Evolutionary conservation across 2,888 invertebrate genomes (phyloP).

Genomic region (Allolobophora icterica): DNA sequence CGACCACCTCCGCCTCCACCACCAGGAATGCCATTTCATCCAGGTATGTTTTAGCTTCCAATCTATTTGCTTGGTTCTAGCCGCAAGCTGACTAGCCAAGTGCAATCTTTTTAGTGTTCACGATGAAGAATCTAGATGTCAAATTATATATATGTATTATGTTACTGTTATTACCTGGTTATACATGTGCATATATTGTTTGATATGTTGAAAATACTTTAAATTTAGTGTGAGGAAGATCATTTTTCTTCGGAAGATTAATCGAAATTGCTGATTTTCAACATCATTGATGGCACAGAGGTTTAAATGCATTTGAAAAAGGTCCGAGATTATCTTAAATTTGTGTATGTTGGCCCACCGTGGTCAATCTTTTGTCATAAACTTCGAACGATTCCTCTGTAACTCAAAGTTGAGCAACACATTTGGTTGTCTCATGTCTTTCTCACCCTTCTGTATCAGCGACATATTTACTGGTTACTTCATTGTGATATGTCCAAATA

Average conservation of each 20-base stretch:
- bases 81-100: background rate
- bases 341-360: background rate
- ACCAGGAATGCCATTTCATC: conserved; percentile 38
- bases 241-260: background rate
- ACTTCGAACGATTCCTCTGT: background rate
- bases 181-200: background rate
- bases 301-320: background rate
- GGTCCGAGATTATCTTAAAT: background rate
- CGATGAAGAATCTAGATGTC: background rate
- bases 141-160: background rate
- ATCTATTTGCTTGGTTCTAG: background rate
- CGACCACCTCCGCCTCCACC: conserved; percentile 36
- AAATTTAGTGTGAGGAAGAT: no score
- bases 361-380: background rate
- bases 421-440: no score
- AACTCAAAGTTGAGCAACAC: background rate
- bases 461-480: background rate
- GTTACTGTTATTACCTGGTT: background rate
- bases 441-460: background rate
- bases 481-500: background rate
- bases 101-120: background rate
- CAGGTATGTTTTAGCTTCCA: conserved; percentile 13
- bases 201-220: background rate
- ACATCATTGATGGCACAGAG: background rate
- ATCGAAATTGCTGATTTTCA: background rate